Percentiles rank a stretch among this genome's conserved stretches.
phyloP scores from a whole-genome alignment of 2,888 invertebrate genomes.

The Hoplodrina blanda region DNA sequence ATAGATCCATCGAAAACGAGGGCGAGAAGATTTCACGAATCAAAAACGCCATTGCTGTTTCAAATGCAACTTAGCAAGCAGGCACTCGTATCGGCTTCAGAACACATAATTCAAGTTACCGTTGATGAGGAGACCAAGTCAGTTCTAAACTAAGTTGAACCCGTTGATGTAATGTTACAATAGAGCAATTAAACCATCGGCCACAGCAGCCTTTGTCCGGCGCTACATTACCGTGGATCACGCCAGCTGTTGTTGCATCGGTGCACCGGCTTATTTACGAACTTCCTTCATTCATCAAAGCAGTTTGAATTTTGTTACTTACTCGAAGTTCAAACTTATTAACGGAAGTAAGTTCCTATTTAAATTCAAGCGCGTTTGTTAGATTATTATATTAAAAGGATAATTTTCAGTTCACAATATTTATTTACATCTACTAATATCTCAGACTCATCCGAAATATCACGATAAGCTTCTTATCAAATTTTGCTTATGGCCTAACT shows the following conservation, averaged over 20 bases:
- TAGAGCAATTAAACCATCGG: slow-evolving; percentile 26
- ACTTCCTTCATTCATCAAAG: slow-evolving; percentile 51
- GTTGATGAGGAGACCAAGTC: slow-evolving; percentile 8
- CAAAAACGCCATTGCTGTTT: neutral
- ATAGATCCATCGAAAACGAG: neutral
- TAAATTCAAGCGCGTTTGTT: neutral
- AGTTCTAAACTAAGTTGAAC: slow-evolving; percentile 15
- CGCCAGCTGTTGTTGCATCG: slow-evolving; percentile 44
- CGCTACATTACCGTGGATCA: slow-evolving; percentile 4
- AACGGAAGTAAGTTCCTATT: neutral
- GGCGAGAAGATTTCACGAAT: too few relatives aligned
- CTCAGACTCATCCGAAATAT: neutral
- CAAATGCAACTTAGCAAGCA: neutral
- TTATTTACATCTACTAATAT: neutral
- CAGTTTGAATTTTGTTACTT: slow-evolving; percentile 8
- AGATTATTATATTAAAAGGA: neutral
- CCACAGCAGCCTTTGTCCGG: slow-evolving; percentile 27
- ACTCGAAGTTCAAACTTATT: slow-evolving; percentile 24
- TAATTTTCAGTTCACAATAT: neutral
- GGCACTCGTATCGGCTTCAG: neutral
- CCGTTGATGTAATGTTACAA: slow-evolving; percentile 34
- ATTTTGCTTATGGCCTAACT: neutral
- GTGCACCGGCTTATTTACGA: slow-evolving; percentile 45
- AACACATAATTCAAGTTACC: neutral
- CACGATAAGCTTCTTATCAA: neutral